A percentile compares a stretch with the other conserved stretches of the same genome.
These are phyloP conservation scores for Pherbina coryleti DNA, from an alignment of 2,888 invertebrate species.

Conservation along the genomic window DNA sequence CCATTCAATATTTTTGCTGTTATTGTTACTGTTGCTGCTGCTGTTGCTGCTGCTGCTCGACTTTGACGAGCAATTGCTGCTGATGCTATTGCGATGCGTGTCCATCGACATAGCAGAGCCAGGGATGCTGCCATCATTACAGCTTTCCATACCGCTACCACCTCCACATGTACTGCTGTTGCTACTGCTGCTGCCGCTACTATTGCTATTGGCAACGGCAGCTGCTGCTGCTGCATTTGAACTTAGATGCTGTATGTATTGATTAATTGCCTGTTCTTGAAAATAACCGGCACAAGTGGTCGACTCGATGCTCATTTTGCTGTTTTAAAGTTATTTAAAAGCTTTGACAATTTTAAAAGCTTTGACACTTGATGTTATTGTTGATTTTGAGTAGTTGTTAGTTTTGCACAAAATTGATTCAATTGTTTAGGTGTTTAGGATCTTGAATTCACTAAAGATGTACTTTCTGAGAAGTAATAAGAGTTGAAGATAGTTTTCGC, in stretches of 20 bases:
- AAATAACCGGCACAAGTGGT: constrained; percentile 64
- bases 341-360: neutral
- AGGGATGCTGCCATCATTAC: constrained; percentile 16
- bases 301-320: constrained; percentile 43
- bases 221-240: constrained; percentile 59
- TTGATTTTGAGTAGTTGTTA: too few species aligned
- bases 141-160: constrained; percentile 47
- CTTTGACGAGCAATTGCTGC: constrained; percentile 56
- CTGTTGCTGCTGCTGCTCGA: constrained; percentile 46
- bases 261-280: constrained; percentile 63
- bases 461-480: constrained; percentile 44
- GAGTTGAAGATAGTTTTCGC: constrained; percentile 44
- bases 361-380: neutral
- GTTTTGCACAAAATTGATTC: neutral
- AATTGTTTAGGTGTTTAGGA: constrained; percentile 42
- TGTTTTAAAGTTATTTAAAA: neutral
- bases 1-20: constrained; percentile 45
- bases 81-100: constrained; percentile 55
- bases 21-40: constrained; percentile 42
- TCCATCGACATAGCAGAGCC: constrained; percentile 46
- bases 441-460: constrained; percentile 43
- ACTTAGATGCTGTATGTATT: constrained; percentile 65
- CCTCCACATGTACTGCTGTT: constrained; percentile 43
- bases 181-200: constrained; percentile 44
- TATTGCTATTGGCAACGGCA: constrained; percentile 43